Conservation (phyloP, 2,888 invertebrate species). For the Sericinus montela region DNA sequence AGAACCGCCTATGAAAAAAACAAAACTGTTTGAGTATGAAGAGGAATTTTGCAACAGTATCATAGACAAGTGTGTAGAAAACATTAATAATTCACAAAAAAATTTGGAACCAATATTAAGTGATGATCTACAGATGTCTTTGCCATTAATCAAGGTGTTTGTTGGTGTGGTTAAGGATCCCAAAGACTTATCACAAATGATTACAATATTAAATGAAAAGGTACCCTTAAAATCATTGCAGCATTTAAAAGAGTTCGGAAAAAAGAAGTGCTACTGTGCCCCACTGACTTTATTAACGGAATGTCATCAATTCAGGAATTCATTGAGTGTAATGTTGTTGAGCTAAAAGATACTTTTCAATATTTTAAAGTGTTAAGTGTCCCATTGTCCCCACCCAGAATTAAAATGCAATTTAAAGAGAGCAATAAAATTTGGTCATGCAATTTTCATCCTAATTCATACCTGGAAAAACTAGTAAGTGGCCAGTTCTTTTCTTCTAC, state of each 20-base stretch:
- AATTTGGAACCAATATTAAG: conserved; percentile 75
- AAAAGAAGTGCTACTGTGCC: conserved; percentile 79
- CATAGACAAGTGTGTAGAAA: conserved; percentile 39
- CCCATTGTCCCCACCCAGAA: conserved; percentile 80
- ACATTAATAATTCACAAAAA: conserved; percentile 34
- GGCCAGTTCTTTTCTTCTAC: conserved; percentile 78
- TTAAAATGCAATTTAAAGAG: conserved; percentile 82
- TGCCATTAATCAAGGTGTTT: conserved; percentile 77
- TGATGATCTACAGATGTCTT: conserved; percentile 67
- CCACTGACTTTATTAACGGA: conserved; percentile 35
- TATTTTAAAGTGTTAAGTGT: conserved; percentile 78
- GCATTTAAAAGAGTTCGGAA: conserved; percentile 86
- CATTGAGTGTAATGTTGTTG: conserved; percentile 60
- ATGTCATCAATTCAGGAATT: conserved; percentile 52
- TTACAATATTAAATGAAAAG: conserved; percentile 77
- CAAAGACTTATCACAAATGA: conserved; percentile 81
- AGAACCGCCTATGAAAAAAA: conserved; percentile 49
- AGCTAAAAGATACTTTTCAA: conserved; percentile 67
- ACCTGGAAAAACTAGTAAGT: conserved; percentile 83
- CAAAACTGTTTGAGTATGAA: conserved; percentile 29
- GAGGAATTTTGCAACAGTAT: conserved; percentile 20
- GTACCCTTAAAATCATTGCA: conserved; percentile 80
- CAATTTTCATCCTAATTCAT: conserved; percentile 89
- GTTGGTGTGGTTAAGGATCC: conserved; percentile 80
- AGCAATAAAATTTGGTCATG: conserved; percentile 86